These are phyloP conservation scores for Falcunculus frontatus DNA, from an alignment of 2,113 vertebrate species.

Conservation along the genomic window DNA sequence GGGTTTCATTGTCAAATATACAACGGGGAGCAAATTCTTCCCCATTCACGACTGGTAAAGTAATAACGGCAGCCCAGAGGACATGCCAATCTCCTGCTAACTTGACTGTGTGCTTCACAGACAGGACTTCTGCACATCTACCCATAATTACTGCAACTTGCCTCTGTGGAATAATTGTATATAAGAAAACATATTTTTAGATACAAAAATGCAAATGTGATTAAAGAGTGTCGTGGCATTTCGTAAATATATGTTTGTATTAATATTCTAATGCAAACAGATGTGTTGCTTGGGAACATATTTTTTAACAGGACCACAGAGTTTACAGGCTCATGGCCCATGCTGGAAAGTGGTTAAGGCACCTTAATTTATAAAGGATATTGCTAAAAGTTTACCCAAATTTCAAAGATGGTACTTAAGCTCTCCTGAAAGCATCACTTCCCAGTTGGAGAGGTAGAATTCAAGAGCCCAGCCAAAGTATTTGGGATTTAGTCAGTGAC, in stretches of 20 bases:
- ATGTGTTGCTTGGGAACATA: neutral
- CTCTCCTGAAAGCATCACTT: neutral
- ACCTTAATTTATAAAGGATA: neutral
- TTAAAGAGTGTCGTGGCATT: neutral
- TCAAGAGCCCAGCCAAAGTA: neutral
- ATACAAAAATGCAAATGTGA: conserved; percentile 3
- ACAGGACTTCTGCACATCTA: neutral
- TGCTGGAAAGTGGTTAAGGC: neutral
- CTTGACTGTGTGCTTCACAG: neutral
- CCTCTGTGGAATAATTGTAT: neutral
- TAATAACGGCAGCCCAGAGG: neutral
- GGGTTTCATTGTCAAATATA: conserved; percentile 43
- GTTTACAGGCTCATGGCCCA: neutral
- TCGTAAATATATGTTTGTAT: neutral
- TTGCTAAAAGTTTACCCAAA: neutral
- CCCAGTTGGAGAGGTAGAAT: neutral
- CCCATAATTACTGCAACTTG: neutral
- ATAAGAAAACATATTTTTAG: neutral
- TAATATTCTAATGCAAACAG: neutral
- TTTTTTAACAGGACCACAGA: neutral
- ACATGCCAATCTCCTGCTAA: conserved; percentile 2
- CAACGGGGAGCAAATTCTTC: conserved; percentile 57
- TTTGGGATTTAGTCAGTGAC: neutral
- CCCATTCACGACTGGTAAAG: neutral
- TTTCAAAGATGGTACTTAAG: neutral